Conservation (phyloP, 2,113 vertebrate species). For the Balaenoptera acutorostrata region DNA sequence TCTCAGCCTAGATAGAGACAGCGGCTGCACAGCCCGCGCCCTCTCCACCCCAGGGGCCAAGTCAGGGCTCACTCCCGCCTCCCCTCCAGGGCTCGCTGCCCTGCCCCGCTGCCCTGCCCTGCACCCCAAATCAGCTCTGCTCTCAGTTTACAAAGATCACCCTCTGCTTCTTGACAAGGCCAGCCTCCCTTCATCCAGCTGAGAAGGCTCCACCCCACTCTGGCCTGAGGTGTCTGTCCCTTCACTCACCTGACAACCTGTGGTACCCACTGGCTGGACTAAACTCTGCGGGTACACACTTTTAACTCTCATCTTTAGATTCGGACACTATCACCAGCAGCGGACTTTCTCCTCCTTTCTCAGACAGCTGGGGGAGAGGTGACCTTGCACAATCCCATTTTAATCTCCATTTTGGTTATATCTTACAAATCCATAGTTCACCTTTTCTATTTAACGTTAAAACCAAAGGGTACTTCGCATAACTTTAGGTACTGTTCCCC, state of each 20-base stretch:
- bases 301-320: background rate
- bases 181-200: background rate
- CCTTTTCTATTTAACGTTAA: background rate
- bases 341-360: background rate
- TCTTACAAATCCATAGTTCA: background rate
- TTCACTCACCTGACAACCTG: background rate
- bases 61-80: too few relatives aligned
- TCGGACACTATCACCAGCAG: background rate
- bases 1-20: too few relatives aligned
- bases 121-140: too few relatives aligned
- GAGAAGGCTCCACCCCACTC: background rate
- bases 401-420: background rate
- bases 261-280: background rate
- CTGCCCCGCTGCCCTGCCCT: too few relatives aligned
- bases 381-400: background rate
- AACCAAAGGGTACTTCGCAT: background rate
- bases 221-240: background rate
- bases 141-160: too few relatives aligned
- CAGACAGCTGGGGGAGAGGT: background rate
- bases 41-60: too few relatives aligned
- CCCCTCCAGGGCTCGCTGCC: too few relatives aligned
- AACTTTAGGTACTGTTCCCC: background rate
- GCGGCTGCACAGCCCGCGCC: too few relatives aligned
- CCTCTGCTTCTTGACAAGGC: background rate
- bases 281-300: background rate